A percentile compares a stretch with the other conserved stretches of the same genome.
These are phyloP conservation scores for Paelopatides confundens DNA, from an alignment of 53 echinoderm and acorn worm species.

Conservation along the genomic window DNA sequence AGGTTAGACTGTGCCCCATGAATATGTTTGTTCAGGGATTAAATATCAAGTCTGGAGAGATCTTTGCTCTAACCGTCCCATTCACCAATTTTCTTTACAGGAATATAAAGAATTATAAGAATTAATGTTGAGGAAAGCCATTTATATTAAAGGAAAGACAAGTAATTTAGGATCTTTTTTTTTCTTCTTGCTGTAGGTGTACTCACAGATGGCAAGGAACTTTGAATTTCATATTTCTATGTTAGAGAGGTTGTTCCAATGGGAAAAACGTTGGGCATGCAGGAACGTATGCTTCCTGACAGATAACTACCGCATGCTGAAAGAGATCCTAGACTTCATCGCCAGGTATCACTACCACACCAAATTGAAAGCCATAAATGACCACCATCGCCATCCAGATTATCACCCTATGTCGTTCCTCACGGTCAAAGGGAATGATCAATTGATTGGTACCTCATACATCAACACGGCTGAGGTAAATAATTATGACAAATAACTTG, in stretches of 20 bases:
- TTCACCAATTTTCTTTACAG: too few species aligned
- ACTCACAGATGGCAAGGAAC: constrained; percentile 65
- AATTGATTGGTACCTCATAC: constrained; percentile 83
- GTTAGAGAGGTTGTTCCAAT: constrained; percentile 72
- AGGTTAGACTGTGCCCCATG: too few species aligned
- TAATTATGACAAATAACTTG: neutral
- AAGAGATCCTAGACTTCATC: constrained; percentile 77
- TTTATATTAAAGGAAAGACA: too few species aligned
- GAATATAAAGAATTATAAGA: too few species aligned
- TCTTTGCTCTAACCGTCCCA: too few species aligned
- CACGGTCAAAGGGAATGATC: constrained; percentile 86
- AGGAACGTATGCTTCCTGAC: constrained; percentile 65
- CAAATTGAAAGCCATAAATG: neutral
- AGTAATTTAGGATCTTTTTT: too few species aligned
- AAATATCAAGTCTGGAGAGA: too few species aligned
- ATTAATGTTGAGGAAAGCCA: too few species aligned
- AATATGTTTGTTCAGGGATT: too few species aligned
- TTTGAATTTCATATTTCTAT: constrained; percentile 77
- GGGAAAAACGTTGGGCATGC: neutral
- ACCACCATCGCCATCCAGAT: neutral
- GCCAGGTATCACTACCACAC: constrained; percentile 41
- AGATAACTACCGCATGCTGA: constrained; percentile 83
- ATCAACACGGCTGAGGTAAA: constrained; percentile 82
- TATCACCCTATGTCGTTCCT: constrained; percentile 82
- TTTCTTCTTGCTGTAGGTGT: constrained; percentile 58